Percentiles rank a stretch among this genome's conserved stretches.
These are phyloP conservation scores for Pinna nobilis DNA, from an alignment of 1,140 invertebrate species.

Conservation along the genomic window DNA sequence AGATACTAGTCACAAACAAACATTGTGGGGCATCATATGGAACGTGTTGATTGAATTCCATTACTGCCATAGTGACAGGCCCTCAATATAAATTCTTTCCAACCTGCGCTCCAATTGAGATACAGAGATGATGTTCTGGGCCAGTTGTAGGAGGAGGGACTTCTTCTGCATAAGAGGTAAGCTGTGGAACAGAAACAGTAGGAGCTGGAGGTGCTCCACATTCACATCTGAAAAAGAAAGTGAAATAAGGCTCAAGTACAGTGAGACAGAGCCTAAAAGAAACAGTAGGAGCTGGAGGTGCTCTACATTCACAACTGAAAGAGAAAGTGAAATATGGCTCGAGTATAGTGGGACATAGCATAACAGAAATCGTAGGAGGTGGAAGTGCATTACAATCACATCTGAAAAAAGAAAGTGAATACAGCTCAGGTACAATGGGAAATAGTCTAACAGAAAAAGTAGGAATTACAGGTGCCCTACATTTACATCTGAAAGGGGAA, in stretches of 20 bases:
- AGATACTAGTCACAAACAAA: too few species aligned
- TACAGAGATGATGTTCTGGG: conserved; percentile 65
- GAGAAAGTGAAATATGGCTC: neutral
- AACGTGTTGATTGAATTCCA: too few species aligned
- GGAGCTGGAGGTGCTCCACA: conserved; percentile 94
- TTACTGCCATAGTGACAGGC: too few species aligned
- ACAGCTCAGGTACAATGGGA: too few species aligned
- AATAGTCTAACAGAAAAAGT: conserved; percentile 93
- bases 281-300: neutral
- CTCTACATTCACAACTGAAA: neutral
- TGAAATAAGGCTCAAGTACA: neutral
- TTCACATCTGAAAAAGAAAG: conserved; percentile 80
- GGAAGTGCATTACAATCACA: too few species aligned
- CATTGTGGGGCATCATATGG: too few species aligned
- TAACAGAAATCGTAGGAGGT: too few species aligned
- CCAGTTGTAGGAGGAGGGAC: conserved; percentile 84
- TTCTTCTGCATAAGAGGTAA: conserved; percentile 97
- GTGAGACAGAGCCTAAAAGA: neutral
- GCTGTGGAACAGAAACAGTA: conserved; percentile 95
- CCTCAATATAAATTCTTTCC: neutral
- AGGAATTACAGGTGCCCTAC: conserved; percentile 96
- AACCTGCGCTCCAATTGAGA: conserved; percentile 25
- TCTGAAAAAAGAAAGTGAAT: too few species aligned
- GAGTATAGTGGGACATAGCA: too few species aligned
- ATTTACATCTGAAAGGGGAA: conserved; percentile 80